phyloP scores from a whole-genome alignment of 2,113 vertebrate genomes.

The Ursus arctos region DNA sequence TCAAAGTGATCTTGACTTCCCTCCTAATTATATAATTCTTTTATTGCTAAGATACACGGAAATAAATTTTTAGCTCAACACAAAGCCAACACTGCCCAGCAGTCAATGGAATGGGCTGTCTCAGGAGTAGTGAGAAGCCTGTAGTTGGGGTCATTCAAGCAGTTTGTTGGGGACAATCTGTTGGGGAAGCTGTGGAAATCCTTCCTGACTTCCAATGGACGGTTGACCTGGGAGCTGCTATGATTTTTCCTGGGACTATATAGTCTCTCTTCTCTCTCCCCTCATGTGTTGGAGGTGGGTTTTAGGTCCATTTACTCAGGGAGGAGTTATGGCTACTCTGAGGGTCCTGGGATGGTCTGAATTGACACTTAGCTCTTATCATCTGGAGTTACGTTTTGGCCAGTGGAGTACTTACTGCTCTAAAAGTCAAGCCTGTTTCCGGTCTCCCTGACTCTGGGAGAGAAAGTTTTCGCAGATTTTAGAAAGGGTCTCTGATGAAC shows the following conservation, averaged over 20 bases:
- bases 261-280: neutral
- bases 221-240: neutral
- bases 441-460: neutral
- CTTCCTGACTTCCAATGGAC: neutral
- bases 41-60: neutral
- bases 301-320: neutral
- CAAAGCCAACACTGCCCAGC: neutral
- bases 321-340: neutral
- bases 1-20: neutral
- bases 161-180: neutral
- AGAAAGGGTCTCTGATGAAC: neutral
- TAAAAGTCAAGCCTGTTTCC: neutral
- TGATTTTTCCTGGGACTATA: neutral
- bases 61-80: neutral
- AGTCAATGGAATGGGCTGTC: too few relatives aligned
- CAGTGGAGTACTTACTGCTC: rapidly evolving
- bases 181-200: neutral
- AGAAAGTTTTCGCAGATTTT: neutral
- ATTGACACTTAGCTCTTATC: neutral
- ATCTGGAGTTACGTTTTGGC: neutral
- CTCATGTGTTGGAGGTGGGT: neutral
- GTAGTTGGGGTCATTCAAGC: neutral
- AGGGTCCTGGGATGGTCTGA: neutral
- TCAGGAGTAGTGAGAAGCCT: neutral
- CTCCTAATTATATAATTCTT: neutral